Percentiles rank a stretch among this genome's conserved stretches.
These are phyloP conservation scores for Hypercompe scribonia DNA, from an alignment of 2,888 invertebrate genomes.

Conservation along the genomic window DNA sequence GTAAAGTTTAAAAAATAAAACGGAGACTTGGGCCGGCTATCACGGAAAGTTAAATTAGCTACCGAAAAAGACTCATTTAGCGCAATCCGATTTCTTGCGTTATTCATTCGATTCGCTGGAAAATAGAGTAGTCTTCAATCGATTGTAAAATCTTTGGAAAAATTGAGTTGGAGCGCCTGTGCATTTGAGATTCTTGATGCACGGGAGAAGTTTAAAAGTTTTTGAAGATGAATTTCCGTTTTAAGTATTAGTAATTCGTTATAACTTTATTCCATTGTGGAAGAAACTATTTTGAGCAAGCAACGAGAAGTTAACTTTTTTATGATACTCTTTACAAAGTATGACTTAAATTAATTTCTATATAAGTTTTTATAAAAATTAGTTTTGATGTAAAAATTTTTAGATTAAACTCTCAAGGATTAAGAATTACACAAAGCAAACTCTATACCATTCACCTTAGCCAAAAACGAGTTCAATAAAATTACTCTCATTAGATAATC, in stretches of 20 bases:
- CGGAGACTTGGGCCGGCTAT: not conserved
- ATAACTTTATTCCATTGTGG: not conserved
- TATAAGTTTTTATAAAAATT: not conserved
- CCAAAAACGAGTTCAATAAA: not conserved
- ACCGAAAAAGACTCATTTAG: conserved; percentile 1
- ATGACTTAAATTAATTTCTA: too few species aligned
- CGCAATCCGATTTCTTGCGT: not conserved
- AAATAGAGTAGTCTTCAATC: not conserved
- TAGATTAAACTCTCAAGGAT: not conserved
- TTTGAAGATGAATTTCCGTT: not conserved
- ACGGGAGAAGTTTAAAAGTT: not conserved
- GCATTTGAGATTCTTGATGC: not conserved
- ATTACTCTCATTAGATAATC: not conserved
- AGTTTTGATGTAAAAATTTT: not conserved
- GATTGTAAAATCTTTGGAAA: not conserved
- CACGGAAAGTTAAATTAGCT: conserved; percentile 13
- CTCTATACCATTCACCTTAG: not conserved
- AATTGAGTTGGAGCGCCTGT: not conserved
- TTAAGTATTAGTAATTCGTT: not conserved
- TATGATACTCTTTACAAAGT: too few species aligned
- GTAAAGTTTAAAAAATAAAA: conserved; percentile 2
- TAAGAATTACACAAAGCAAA: too few species aligned
- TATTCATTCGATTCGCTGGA: conserved; percentile 5
- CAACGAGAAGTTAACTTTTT: too few species aligned
- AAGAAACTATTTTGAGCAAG: not conserved